Evolutionary conservation across 2,888 invertebrate species (phyloP).

Genomic region (Erebia epiphron): DNA sequence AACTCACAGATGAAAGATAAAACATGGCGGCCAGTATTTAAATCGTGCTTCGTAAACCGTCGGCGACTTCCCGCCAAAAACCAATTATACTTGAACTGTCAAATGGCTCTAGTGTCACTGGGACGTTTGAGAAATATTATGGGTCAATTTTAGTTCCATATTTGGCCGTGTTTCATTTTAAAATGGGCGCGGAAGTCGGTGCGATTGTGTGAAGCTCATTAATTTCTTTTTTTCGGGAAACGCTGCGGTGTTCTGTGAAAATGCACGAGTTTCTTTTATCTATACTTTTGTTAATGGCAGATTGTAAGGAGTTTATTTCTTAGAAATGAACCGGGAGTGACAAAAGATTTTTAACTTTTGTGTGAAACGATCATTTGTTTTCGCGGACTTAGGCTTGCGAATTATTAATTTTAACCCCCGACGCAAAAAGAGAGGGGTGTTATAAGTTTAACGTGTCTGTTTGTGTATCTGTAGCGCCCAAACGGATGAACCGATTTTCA

Average conservation of each 20-base stretch:
- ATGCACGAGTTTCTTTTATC: slow-evolving; percentile 8
- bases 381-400: too few species aligned
- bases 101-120: slow-evolving; percentile 37
- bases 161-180: slow-evolving; percentile 44
- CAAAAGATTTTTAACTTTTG: too few species aligned
- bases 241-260: slow-evolving; percentile 39
- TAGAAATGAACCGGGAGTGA: neutral
- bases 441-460: too few species aligned
- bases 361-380: too few species aligned
- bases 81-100: slow-evolving; percentile 52
- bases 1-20: slow-evolving; percentile 66
- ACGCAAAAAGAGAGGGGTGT: too few species aligned
- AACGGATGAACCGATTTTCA: too few species aligned
- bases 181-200: slow-evolving; percentile 47
- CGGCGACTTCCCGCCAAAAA: slow-evolving; percentile 55
- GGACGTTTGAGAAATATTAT: slow-evolving; percentile 14
- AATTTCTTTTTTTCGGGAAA: slow-evolving; percentile 65
- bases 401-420: too few species aligned
- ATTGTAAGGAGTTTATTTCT: slow-evolving; percentile 5
- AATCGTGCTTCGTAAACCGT: slow-evolving; percentile 59
- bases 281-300: slow-evolving; percentile 13
- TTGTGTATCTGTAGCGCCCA: too few species aligned
- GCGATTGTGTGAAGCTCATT: slow-evolving; percentile 62
- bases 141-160: slow-evolving; percentile 34
- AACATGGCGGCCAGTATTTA: slow-evolving; percentile 70